These are phyloP conservation scores for Flexamia atlantica DNA, from an alignment of 2,888 invertebrate species.

Conservation along the genomic window DNA sequence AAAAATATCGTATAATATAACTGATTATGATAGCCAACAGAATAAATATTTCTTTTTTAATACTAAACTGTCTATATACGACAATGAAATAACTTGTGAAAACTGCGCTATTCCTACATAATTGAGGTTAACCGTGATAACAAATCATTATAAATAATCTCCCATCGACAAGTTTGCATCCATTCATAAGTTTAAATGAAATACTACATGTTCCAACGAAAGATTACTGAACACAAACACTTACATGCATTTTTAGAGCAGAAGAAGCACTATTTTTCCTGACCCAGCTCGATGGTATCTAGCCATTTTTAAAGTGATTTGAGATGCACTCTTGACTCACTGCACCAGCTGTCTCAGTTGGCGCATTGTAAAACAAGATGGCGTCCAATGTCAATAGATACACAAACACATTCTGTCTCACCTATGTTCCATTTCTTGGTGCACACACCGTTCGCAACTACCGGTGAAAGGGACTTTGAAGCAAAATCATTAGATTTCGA, in stretches of 20 bases:
- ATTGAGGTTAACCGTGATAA: neutral
- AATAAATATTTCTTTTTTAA: too few species aligned
- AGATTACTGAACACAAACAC: constrained; percentile 8
- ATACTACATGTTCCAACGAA: neutral
- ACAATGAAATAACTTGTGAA: too few species aligned
- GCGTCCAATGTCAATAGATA: constrained; percentile 56
- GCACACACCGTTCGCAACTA: neutral
- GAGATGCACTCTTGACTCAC: constrained; percentile 45
- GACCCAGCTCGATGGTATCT: constrained; percentile 42
- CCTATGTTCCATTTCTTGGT: neutral
- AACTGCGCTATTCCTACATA: neutral
- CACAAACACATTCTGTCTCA: neutral
- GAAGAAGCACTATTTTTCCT: constrained; percentile 41
- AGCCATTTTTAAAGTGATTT: constrained; percentile 32
- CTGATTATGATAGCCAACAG: too few species aligned
- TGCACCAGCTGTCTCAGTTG: constrained; percentile 41
- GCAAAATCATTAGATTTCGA: neutral
- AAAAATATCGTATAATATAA: too few species aligned
- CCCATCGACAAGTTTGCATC: neutral
- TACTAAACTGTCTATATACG: too few species aligned
- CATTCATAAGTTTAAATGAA: neutral
- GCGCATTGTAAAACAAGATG: constrained; percentile 53
- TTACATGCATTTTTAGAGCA: constrained; percentile 43
- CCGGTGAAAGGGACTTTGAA: neutral
- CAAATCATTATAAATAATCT: neutral